phyloP scores from a whole-genome alignment of 1,140 invertebrate genomes.

The Rhyacophila brunnea region DNA sequence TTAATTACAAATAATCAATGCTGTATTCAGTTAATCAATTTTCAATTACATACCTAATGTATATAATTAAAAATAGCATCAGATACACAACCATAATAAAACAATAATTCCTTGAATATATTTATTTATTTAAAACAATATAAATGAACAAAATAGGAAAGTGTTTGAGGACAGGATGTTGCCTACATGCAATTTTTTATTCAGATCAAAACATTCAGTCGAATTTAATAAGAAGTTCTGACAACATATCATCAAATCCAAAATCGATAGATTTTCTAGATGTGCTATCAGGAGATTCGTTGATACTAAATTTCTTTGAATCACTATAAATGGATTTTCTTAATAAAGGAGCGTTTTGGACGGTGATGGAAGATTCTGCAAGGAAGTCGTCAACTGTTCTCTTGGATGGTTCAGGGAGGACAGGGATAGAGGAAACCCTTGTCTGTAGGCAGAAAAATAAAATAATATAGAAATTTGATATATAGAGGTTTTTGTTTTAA shows the following conservation, averaged over 20 bases:
- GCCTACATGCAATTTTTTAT: too few species aligned
- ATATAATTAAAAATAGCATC: too few species aligned
- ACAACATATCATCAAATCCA: slow-evolving; percentile 24
- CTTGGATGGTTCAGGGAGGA: background rate
- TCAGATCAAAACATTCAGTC: background rate
- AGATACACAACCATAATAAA: background rate
- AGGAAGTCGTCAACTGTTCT: background rate
- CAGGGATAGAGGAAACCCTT: background rate
- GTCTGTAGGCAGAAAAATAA: background rate
- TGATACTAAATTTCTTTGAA: background rate
- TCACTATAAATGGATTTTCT: too few species aligned
- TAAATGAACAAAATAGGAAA: too few species aligned
- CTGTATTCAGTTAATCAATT: too few species aligned
- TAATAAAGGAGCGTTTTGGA: too few species aligned
- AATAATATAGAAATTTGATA: too few species aligned
- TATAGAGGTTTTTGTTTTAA: too few species aligned
- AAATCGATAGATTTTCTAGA: slow-evolving; percentile 20
- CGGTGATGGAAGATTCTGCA: background rate
- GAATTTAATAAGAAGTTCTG: slow-evolving; percentile 14
- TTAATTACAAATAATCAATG: too few species aligned
- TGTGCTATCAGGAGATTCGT: background rate
- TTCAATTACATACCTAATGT: too few species aligned
- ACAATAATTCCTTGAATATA: too few species aligned
- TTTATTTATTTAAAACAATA: background rate
- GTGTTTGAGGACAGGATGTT: too few species aligned